Evolutionary conservation across 2,113 vertebrate species (phyloP).

Genomic region (Macrotus californicus): DNA sequence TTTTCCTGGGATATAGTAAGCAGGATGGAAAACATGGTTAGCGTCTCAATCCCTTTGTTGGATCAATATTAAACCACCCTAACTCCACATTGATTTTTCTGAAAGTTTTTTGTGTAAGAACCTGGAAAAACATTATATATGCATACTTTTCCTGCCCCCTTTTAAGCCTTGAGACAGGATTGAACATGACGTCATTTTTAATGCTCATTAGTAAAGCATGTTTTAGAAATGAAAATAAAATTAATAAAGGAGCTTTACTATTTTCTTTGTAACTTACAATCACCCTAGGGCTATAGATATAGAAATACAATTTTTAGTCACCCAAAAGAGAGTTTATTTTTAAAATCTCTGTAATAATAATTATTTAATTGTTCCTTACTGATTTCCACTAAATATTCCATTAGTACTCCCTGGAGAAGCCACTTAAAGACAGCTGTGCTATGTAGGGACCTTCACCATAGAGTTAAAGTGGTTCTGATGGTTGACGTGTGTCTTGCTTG

Average conservation of each 20-base stretch:
- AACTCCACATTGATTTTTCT: not conserved
- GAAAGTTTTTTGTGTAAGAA: not conserved
- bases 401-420: not conserved
- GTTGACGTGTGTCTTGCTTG: not conserved
- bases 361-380: not conserved
- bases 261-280: not conserved
- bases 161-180: not conserved
- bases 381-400: not conserved
- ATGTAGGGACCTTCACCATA: not conserved
- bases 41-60: not conserved
- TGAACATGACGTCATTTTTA: not conserved
- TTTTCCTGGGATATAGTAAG: not conserved
- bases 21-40: not conserved
- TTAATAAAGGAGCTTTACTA: not conserved
- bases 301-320: not conserved
- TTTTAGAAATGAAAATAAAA: not conserved
- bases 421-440: not conserved
- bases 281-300: not conserved
- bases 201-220: not conserved
- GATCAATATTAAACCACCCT: not conserved
- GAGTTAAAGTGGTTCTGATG: not conserved
- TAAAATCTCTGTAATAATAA: not conserved
- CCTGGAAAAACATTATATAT: not conserved
- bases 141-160: not conserved
- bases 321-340: not conserved